A percentile compares a stretch with the other conserved stretches of the same genome.
These are phyloP conservation scores for Anguilla pacifica DNA, from an alignment of 2,797 vertebrate species.

Conservation along the genomic window DNA sequence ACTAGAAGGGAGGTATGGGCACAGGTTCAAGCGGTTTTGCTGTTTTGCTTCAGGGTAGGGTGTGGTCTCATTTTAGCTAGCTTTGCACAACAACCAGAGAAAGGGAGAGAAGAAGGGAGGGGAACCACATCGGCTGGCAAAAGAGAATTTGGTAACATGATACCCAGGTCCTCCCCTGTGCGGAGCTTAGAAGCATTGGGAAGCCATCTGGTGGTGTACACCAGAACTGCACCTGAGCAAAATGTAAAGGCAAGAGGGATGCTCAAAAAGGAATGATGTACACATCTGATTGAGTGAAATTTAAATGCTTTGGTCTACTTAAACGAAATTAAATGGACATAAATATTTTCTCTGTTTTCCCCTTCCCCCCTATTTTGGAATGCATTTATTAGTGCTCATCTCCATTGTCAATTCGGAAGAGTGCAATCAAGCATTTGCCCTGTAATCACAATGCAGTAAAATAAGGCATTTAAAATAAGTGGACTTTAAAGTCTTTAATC, in stretches of 20 bases:
- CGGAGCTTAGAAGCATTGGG: conserved; percentile 39
- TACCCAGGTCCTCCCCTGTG: conserved; percentile 17
- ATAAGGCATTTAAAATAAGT: too few relatives aligned
- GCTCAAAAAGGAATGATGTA: neutral
- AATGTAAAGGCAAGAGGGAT: neutral
- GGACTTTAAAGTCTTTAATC: neutral
- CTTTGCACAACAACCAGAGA: conserved; percentile 55
- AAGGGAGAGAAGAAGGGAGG: conserved; percentile 22
- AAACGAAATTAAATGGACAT: too few relatives aligned
- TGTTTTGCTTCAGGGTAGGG: conserved; percentile 57
- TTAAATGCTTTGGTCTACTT: neutral
- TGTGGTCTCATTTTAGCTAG: conserved; percentile 57
- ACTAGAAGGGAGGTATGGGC: conserved; percentile 45
- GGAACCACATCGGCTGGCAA: conserved; percentile 20
- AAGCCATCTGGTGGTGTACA: conserved; percentile 68
- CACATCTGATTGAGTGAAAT: neutral
- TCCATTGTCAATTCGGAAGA: too few relatives aligned
- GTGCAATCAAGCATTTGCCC: too few relatives aligned
- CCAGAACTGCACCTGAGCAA: neutral
- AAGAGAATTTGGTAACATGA: conserved; percentile 7
- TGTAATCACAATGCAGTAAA: too few relatives aligned
- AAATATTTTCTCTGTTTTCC: neutral
- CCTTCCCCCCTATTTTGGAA: neutral
- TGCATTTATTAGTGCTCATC: neutral
- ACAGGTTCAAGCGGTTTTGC: conserved; percentile 31